phyloP scores from a whole-genome alignment of 2,113 vertebrate genomes.

The Neolamprologus tretocephalus region DNA sequence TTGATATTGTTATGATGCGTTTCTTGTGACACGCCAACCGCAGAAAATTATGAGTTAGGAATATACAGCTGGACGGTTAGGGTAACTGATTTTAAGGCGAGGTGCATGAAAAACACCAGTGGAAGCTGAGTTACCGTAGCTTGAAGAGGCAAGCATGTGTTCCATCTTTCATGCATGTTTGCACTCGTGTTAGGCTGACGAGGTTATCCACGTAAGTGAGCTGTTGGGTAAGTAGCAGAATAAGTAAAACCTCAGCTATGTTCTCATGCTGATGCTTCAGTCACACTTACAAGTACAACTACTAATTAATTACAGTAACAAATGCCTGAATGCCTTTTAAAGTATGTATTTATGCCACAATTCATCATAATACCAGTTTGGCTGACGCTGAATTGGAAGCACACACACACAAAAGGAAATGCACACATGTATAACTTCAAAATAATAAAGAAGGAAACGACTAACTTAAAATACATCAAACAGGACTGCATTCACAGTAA shows the following conservation, averaged over 20 bases:
- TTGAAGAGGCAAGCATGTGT: neutral
- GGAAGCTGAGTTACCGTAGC: neutral
- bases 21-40: neutral
- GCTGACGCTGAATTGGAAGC: neutral
- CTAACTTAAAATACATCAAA: neutral
- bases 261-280: neutral
- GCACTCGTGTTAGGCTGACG: neutral
- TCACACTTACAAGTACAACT: neutral
- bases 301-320: neutral
- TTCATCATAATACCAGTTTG: neutral
- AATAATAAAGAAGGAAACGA: neutral
- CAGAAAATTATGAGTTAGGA: neutral
- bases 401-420: neutral
- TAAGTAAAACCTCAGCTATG: constrained; percentile 23
- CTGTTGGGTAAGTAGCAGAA: constrained; percentile 20
- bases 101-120: neutral
- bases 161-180: neutral
- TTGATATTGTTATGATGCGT: neutral
- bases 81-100: neutral
- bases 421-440: neutral
- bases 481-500: neutral
- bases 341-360: neutral
- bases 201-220: neutral
- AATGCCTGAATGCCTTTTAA: neutral
- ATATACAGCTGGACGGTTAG: neutral